Evolutionary conservation across 2,113 vertebrate genomes (phyloP).

Genomic region (Oreochromis aureus): DNA sequence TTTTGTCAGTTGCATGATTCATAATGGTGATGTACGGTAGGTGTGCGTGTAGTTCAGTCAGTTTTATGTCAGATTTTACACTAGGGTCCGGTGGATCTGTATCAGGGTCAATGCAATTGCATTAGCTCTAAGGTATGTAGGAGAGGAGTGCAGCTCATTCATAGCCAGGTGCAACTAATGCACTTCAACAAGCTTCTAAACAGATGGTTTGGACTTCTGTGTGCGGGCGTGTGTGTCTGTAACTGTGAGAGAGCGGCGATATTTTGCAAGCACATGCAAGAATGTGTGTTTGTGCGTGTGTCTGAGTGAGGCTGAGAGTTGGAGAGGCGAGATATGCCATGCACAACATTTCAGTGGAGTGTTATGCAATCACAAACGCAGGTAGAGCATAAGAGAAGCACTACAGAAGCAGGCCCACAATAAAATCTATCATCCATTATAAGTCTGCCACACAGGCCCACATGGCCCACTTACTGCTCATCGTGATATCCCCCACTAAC

Average conservation of each 20-base stretch:
- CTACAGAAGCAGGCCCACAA: not conserved
- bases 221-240: not conserved
- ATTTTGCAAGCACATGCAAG: not conserved
- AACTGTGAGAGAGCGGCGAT: not conserved
- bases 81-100: not conserved
- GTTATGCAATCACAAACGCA: slow-evolving; percentile 42
- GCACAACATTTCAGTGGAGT: slow-evolving; percentile 12
- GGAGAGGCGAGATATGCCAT: not conserved
- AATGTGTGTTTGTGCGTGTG: not conserved
- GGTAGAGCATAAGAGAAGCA: not conserved
- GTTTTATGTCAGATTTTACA: not conserved
- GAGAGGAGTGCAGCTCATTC: not conserved
- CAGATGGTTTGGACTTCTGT: slow-evolving; percentile 24
- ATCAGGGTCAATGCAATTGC: not conserved
- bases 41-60: not conserved
- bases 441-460: slow-evolving; percentile 8
- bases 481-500: not conserved
- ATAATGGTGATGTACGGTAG: not conserved
- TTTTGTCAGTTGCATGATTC: not conserved
- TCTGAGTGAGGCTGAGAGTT: not conserved
- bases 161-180: slow-evolving; percentile 20
- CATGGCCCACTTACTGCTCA: not conserved
- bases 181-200: slow-evolving; percentile 13
- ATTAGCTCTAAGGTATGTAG: not conserved
- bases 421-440: slow-evolving; percentile 33